A percentile compares a stretch with the other conserved stretches of the same genome.
These are phyloP conservation scores for Mirounga angustirostris DNA, from an alignment of 2,113 vertebrate species.

Conservation along the genomic window DNA sequence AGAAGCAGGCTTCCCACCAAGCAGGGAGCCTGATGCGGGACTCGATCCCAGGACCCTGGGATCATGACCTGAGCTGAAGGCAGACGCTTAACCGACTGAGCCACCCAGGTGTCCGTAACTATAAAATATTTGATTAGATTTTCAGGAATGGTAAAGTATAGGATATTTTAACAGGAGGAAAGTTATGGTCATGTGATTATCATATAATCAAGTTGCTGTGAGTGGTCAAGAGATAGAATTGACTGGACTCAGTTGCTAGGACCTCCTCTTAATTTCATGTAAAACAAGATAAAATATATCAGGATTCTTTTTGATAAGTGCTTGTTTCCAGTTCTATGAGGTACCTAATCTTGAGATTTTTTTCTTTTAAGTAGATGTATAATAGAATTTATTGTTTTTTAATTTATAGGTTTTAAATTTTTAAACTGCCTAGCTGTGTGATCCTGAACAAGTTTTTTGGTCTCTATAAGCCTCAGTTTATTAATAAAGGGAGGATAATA, in stretches of 20 bases:
- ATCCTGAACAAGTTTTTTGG: not conserved
- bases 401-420: no score
- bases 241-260: not conserved
- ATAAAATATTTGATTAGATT: constrained; percentile 16
- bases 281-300: not conserved
- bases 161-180: not conserved
- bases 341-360: not conserved
- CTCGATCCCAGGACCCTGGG: no score
- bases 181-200: not conserved
- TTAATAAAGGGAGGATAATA: not conserved
- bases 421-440: not conserved
- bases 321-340: not conserved
- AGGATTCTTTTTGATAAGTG: constrained; percentile 17
- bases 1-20: no score
- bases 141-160: not conserved
- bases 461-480: not conserved
- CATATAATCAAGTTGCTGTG: not conserved
- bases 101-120: not conserved
- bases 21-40: no score
- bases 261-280: not conserved
- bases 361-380: not conserved
- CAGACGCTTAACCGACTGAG: no score
- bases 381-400: constrained; percentile 22
- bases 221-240: not conserved
- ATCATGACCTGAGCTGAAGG: no score